Conservation (phyloP, 2,888 invertebrate genomes). For the Cabera pusaria region DNA sequence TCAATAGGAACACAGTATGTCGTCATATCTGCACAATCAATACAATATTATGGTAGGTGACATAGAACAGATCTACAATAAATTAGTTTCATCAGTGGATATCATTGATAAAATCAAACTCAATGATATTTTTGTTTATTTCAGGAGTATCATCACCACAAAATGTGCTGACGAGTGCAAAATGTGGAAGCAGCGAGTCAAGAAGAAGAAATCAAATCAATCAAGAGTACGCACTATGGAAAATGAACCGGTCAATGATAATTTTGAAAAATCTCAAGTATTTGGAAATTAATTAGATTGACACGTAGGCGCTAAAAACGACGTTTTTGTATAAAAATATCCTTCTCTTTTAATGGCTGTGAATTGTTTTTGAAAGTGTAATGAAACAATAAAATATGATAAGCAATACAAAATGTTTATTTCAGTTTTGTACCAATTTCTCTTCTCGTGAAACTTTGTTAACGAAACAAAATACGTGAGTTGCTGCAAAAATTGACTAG, state of each 20-base stretch:
- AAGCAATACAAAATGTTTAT: conserved; percentile 34
- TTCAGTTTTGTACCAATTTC: conserved; percentile 13
- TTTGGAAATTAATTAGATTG: too few relatives aligned
- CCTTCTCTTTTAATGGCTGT: too few relatives aligned
- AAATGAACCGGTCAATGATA: conserved; percentile 31
- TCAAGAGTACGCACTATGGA: conserved; percentile 33
- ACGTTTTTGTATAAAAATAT: too few relatives aligned
- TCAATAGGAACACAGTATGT: too few relatives aligned
- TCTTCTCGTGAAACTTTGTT: too few relatives aligned
- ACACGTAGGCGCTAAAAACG: too few relatives aligned
- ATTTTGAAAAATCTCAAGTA: conserved; percentile 9
- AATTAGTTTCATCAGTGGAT: too few relatives aligned
- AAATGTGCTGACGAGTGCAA: conserved; percentile 86
- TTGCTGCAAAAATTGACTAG: conserved; percentile 15
- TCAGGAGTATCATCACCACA: conserved; percentile 82
- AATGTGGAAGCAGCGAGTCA: conserved; percentile 73
- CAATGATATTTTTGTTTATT: too few relatives aligned
- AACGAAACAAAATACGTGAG: not conserved
- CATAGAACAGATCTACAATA: too few relatives aligned
- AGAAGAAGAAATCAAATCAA: conserved; percentile 45
- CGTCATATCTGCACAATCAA: too few relatives aligned
- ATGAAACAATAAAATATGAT: conserved; percentile 25
- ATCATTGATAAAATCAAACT: too few relatives aligned
- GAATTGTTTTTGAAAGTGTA: conserved; percentile 13
- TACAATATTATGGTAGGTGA: too few relatives aligned